Evolutionary conservation across 2,797 vertebrate species (phyloP).

Genomic region (Sphenodon punctatus): DNA sequence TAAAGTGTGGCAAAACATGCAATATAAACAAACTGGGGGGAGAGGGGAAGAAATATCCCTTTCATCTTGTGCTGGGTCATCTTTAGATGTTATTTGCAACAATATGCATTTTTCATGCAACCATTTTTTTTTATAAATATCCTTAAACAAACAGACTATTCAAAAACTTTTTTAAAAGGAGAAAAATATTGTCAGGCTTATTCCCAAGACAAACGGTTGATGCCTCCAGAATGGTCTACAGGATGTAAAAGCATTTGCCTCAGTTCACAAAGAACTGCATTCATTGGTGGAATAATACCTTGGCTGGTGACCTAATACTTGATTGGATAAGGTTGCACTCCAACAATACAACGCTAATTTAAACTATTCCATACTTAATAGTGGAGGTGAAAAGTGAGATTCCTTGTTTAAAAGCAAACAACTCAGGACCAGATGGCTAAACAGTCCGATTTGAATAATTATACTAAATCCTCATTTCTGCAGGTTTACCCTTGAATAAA

Average conservation of each 20-base stretch:
- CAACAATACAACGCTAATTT: neutral
- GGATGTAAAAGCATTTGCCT: neutral
- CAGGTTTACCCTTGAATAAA: neutral
- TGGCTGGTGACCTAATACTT: neutral
- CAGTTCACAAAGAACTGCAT: neutral
- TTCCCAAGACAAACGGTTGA: neutral
- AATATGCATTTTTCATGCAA: too few species aligned
- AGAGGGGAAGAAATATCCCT: too few species aligned
- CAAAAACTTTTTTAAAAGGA: neutral
- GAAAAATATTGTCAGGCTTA: neutral
- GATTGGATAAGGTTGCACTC: neutral
- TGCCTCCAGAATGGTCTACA: neutral
- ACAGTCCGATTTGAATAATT: neutral
- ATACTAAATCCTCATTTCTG: neutral
- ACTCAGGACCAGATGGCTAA: neutral
- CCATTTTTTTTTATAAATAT: neutral
- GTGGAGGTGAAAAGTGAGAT: neutral
- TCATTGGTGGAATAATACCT: neutral
- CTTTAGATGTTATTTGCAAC: neutral
- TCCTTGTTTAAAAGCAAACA: neutral
- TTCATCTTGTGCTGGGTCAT: neutral
- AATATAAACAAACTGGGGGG: neutral
- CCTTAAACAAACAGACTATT: neutral
- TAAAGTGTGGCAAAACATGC: neutral
- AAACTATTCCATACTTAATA: neutral